phyloP scores from a whole-genome alignment of 1,140 invertebrate genomes.

The Plutomurus gul region DNA sequence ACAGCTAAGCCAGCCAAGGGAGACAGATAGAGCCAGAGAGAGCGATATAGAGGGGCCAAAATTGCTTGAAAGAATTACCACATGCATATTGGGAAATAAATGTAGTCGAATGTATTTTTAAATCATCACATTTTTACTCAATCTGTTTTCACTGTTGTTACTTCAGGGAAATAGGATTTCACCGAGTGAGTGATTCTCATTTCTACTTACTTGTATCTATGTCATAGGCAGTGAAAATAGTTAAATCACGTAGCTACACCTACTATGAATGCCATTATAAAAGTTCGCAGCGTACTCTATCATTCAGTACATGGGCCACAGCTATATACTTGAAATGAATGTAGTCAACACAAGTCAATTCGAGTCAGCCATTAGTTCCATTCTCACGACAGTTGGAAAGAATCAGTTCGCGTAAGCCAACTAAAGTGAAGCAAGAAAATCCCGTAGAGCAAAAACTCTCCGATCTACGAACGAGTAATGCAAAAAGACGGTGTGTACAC shows the following conservation, averaged over 20 bases:
- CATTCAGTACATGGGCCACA: background rate
- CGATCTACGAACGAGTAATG: background rate
- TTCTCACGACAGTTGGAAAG: slow-evolving; percentile 11
- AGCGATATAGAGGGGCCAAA: background rate
- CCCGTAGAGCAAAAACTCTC: background rate
- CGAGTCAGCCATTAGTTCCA: slow-evolving; percentile 25
- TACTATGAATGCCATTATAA: slow-evolving; percentile 2
- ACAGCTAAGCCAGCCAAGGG: background rate
- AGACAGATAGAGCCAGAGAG: background rate
- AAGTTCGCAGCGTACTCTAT: slow-evolving; percentile 10
- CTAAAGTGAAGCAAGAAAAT: background rate
- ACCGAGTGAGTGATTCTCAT: background rate
- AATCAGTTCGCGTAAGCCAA: background rate
- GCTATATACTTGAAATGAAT: slow-evolving; percentile 13
- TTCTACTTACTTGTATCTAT: too few relatives aligned
- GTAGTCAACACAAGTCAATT: slow-evolving; percentile 1
- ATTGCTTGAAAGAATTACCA: slow-evolving; percentile 1
- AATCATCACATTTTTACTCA: slow-evolving; percentile 19
- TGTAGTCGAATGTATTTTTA: slow-evolving; percentile 27
- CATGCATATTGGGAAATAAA: slow-evolving; percentile 11
- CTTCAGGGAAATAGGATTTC: background rate
- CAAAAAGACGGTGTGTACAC: background rate
- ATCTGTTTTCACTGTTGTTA: background rate
- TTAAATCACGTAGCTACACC: background rate
- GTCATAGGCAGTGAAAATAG: too few relatives aligned